Percentiles rank a stretch among this genome's conserved stretches.
phyloP scores from a whole-genome alignment of 1,140 invertebrate genomes.

The Aporrectodea caliginosa region DNA sequence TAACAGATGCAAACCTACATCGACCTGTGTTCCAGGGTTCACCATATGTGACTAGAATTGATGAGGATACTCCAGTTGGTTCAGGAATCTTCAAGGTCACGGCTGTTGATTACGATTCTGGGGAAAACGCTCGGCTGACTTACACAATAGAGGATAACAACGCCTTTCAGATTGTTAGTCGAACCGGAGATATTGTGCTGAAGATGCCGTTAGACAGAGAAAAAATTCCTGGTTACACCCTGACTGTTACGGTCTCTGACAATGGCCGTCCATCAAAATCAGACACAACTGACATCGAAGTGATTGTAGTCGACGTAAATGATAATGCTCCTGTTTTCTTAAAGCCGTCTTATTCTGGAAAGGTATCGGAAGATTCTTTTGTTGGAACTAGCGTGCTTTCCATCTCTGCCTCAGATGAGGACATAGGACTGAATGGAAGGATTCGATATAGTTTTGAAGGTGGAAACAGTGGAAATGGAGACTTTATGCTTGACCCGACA shows the following conservation, averaged over 20 bases:
- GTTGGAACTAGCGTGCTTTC: conserved; percentile 76
- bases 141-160: conserved; percentile 58
- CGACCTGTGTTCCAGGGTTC: conserved; percentile 77
- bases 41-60: conserved; percentile 62
- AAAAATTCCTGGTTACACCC: conserved; percentile 68
- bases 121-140: conserved; percentile 39
- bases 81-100: conserved; percentile 56
- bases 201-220: conserved; percentile 79
- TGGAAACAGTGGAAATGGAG: conserved; percentile 63
- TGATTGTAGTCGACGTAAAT: conserved; percentile 87
- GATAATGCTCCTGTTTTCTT: conserved; percentile 82
- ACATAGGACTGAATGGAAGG: conserved; percentile 82
- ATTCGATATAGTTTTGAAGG: conserved; percentile 75
- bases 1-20: conserved; percentile 92
- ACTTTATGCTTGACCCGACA: conserved; percentile 87
- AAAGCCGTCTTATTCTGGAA: conserved; percentile 57
- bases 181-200: conserved; percentile 85
- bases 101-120: conserved; percentile 49
- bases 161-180: conserved; percentile 82
- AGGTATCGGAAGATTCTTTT: conserved; percentile 83
- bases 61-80: conserved; percentile 69
- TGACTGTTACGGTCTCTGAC: conserved; percentile 87
- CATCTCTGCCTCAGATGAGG: conserved; percentile 72
- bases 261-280: conserved; percentile 81
- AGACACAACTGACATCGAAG: conserved; percentile 90